Percentiles rank a stretch among this genome's conserved stretches.
Conservation (phyloP, 2,797 vertebrate genomes). For the Notamacropus eugenii region DNA sequence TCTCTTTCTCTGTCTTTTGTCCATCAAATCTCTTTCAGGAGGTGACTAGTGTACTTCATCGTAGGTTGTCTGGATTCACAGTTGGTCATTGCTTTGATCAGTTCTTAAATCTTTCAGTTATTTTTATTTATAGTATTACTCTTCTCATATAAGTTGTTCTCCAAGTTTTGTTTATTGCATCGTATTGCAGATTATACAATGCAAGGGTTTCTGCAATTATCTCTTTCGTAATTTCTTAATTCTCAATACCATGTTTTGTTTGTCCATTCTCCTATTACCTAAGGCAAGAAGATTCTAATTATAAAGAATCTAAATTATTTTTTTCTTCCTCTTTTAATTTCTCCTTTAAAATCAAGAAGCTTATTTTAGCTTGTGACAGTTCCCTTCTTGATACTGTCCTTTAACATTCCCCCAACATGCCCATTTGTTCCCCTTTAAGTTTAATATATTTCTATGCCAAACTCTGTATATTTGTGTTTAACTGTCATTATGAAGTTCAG, state of each 20-base stretch:
- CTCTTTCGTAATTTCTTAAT: not conserved
- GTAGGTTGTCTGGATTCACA: not conserved
- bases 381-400: not conserved
- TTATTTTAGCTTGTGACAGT: not conserved
- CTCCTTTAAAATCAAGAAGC: not conserved
- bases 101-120: not conserved
- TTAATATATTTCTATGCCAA: too few relatives aligned
- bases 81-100: not conserved
- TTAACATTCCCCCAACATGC: not conserved
- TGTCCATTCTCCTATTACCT: too few relatives aligned
- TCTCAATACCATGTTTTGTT: not conserved
- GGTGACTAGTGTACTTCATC: too few relatives aligned
- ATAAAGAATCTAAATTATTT: not conserved
- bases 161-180: not conserved
- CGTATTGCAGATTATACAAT: not conserved
- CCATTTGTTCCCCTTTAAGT: not conserved
- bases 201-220: not conserved
- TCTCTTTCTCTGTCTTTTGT: too few relatives aligned
- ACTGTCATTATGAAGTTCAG: not conserved
- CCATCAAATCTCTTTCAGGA: too few relatives aligned
- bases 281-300: not conserved
- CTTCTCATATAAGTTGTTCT: not conserved
- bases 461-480: not conserved
- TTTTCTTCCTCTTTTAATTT: not conserved
- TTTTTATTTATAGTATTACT: not conserved